Conservation (phyloP, 2,113 vertebrate species). For the Malurus cyaneus region DNA sequence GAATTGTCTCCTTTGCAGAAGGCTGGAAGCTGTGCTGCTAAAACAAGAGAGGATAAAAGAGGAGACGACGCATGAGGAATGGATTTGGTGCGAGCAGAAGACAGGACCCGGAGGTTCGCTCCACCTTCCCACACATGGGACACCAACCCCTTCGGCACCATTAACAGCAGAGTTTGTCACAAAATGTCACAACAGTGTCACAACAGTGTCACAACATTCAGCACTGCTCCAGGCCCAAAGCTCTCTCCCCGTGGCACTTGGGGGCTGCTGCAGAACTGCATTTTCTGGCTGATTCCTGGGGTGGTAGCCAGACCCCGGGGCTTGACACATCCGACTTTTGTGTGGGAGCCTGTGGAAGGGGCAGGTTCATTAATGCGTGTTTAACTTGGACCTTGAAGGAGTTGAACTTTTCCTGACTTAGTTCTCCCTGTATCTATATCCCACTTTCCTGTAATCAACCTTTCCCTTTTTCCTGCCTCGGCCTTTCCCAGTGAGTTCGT, state of each 20-base stretch:
- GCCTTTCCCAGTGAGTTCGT: background rate
- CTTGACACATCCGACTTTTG: background rate
- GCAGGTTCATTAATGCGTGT: background rate
- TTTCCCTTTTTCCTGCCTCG: background rate
- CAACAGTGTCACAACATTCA: background rate
- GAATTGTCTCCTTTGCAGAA: constrained; percentile 15
- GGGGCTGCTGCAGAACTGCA: background rate
- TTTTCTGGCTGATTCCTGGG: background rate
- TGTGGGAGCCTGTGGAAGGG: background rate
- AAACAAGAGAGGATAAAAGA: background rate
- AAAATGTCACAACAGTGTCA: background rate
- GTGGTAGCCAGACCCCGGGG: background rate
- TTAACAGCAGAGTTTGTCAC: background rate
- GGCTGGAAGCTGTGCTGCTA: constrained; percentile 7
- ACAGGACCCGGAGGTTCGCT: background rate
- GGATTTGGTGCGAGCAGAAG: background rate
- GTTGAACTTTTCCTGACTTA: constrained; percentile 32
- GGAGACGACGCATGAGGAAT: background rate
- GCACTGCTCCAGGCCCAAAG: background rate
- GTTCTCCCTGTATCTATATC: background rate
- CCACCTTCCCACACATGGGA: background rate
- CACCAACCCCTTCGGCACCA: background rate
- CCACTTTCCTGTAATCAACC: constrained; percentile 22
- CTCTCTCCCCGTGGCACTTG: background rate
- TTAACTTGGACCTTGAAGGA: constrained; percentile 17